Base-by-base conservation (phyloP, 2,113 vertebrate species). In the Numenius arquata region DNA sequence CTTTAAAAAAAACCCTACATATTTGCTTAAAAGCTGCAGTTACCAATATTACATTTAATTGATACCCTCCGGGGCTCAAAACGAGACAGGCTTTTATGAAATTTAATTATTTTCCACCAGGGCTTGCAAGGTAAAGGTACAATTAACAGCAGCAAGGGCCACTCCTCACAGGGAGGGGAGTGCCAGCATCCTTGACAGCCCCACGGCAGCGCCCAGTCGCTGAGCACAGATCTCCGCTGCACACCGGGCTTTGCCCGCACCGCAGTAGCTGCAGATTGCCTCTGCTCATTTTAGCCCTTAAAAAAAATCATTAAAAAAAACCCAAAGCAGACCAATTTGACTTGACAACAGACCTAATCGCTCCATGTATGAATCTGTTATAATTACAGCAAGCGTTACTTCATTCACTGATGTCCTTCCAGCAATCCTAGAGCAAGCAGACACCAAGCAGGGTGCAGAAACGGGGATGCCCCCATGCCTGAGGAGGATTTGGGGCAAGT, bases 401-500 rank as follows among this genome's bases (percentile, higher is more conserved):
- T 78, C 53, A 3, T 14, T 13, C 19, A 9, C 30, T 3, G 6
- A 15, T 2, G 30, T 19, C 30, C 59, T 56, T 4, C 61, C 55
- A 15, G 66, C 5, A 4, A 27, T 2, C 32, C 65, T 13, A 9
- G 19, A 12, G 19, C 15, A 4, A 87, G 32, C 8, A 1, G 1
- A 14, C 5, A 8, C 25, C 45, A 12, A 53, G 36, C 41, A 22
- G 47, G 47, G 16, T 7, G 13, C 58, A 73, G 59, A 19, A n/a
- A 1, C 0, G 2, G n/a, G 43, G 34, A 0, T 23, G 21, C 22
- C 38, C 45, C 29, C 12, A 0, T 2, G 4, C 8, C 40, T 2
- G 11, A 26, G 61, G 21, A 5, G 15, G 15, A 43, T 32, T 67
- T 23, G 14, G 63, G 63, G 73, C 63, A 72, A 47, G 15, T 65